A percentile compares a stretch with the other conserved stretches of the same genome.
Conservation (phyloP, 2,797 vertebrate species). For the Gastrophryne carolinensis region DNA sequence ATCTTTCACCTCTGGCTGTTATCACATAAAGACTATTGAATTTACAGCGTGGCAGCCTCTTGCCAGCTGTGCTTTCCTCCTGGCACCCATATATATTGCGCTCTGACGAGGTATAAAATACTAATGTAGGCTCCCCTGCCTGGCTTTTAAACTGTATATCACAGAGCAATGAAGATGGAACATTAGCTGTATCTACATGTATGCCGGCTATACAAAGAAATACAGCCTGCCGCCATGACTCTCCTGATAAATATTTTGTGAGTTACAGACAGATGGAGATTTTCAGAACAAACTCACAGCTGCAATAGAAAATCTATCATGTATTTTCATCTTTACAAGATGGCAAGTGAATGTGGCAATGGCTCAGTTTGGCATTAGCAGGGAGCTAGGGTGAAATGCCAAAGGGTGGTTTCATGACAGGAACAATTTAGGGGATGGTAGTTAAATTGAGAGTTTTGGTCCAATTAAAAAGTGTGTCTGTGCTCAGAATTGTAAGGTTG, state of each 20-base stretch:
- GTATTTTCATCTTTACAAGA: neutral
- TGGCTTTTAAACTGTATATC: conserved; percentile 45
- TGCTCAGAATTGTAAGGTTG: no score
- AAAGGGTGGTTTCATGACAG: no score
- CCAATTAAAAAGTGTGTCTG: no score
- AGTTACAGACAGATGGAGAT: neutral
- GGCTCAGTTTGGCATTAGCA: no score
- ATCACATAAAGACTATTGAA: conserved; percentile 51
- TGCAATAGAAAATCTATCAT: conserved; percentile 10
- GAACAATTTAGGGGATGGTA: no score
- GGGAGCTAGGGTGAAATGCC: no score
- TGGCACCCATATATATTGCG: conserved; percentile 44
- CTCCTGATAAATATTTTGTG: conserved; percentile 24
- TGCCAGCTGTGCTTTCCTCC: conserved; percentile 50
- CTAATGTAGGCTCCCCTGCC: conserved; percentile 45
- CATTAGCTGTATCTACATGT: conserved; percentile 31
- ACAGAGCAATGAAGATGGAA: conserved; percentile 31
- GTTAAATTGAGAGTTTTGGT: no score
- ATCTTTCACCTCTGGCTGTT: conserved; percentile 53
- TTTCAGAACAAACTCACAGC: neutral
- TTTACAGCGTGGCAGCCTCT: conserved; percentile 43
- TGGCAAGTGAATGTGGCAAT: no score
- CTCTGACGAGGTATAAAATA: conserved; percentile 44
- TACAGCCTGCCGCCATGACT: conserved; percentile 14
- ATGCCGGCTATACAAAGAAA: conserved; percentile 42